These are phyloP conservation scores for Mormyrus iriodes DNA, from an alignment of 2,113 vertebrate species.

Conservation along the genomic window DNA sequence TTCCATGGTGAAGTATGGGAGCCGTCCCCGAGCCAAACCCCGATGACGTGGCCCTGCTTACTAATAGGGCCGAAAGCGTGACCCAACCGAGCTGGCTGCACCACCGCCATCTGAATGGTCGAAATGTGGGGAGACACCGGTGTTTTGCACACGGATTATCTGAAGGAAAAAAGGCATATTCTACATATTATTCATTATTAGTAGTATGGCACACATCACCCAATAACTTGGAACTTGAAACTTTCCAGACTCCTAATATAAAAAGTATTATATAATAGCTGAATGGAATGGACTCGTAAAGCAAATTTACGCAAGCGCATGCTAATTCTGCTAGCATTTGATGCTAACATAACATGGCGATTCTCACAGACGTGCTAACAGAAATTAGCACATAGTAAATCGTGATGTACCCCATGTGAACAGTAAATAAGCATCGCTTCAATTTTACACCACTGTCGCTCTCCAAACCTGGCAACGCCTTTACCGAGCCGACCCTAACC, in stretches of 20 bases:
- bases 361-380: neutral
- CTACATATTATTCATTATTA: neutral
- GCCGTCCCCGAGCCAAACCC: neutral
- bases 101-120: neutral
- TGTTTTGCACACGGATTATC: neutral
- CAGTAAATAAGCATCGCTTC: neutral
- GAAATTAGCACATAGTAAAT: neutral
- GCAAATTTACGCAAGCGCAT: neutral
- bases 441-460: neutral
- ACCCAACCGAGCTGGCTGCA: too few species aligned
- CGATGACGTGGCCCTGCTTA: too few species aligned
- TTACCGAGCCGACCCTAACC: neutral
- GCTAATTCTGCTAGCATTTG: neutral
- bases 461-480: neutral
- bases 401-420: neutral
- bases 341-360: neutral
- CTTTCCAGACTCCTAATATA: neutral
- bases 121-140: neutral
- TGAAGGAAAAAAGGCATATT: neutral
- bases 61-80: too few species aligned
- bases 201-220: neutral
- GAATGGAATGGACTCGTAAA: neutral
- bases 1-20: neutral
- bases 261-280: neutral
- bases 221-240: neutral